Evolutionary conservation across 2,888 invertebrate species (phyloP).

Genomic region (Eilema caniola): DNA sequence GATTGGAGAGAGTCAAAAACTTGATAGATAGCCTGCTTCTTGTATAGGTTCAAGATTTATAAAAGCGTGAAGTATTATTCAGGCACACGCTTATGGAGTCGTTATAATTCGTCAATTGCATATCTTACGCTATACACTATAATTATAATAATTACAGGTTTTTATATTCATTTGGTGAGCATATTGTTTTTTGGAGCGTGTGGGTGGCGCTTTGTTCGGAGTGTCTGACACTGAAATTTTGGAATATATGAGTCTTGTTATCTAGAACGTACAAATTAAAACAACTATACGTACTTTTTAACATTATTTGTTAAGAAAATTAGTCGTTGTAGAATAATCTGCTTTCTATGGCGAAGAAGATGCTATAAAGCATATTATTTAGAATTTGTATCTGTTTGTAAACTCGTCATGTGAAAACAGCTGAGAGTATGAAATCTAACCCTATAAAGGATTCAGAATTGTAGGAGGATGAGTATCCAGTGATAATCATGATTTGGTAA

Average conservation of each 20-base stretch:
- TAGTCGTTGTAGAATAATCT: too few relatives aligned
- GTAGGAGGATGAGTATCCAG: too few relatives aligned
- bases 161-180: slow-evolving; percentile 29
- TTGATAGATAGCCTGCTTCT: not conserved
- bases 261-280: not conserved
- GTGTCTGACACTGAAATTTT: not conserved
- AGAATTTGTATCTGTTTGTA: not conserved
- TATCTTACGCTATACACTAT: slow-evolving; percentile 22
- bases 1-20: not conserved
- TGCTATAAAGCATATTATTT: not conserved
- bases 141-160: slow-evolving; percentile 47
- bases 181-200: slow-evolving; percentile 35
- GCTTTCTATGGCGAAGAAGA: not conserved
- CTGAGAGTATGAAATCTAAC: too few relatives aligned
- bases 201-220: slow-evolving; percentile 19
- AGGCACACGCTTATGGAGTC: slow-evolving; percentile 34
- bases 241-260: not conserved
- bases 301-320: not conserved
- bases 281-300: not conserved
- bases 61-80: slow-evolving; percentile 37
- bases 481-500: too few relatives aligned
- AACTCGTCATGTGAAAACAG: too few relatives aligned
- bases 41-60: slow-evolving; percentile 16
- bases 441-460: too few relatives aligned
- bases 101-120: slow-evolving; percentile 24